Base-by-base conservation (phyloP, 1,140 invertebrate species). In the Neelides sp. region DNA sequence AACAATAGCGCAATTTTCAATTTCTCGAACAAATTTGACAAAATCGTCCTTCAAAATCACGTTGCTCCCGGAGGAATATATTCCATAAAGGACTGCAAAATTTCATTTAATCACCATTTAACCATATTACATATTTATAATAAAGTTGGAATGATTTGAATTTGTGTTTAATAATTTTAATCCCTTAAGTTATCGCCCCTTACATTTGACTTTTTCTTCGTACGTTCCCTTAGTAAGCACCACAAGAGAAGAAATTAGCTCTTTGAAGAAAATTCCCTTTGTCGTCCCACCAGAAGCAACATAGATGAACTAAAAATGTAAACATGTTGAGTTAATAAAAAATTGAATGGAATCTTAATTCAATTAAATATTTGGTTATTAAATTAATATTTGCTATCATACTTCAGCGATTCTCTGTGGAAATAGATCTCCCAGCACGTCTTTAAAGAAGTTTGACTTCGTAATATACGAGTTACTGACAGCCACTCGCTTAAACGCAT, bases 151-250 rank as follows among this genome's bases (percentile, higher is more conserved):
- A 34, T 55, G 37, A 10, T 39, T 2, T 23, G 24, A 26, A 44
- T 59, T n/a, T n/a, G n/a, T n/a, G n/a, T n/a, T n/a, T 34, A 26
- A 1, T 32, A 44, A 30, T 46, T 5, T 20, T 19, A 13, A 44
- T 40, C 15, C 32, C 45, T 5, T 20, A 45, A 26, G 13, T 20
- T 19, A 67, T n/a, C n/a, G n/a, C n/a, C n/a, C n/a, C 73, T 77
- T 75, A 89, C 85, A 74, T 69, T 80, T 83, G 42, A 85, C 80
- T 74, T 85, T 88, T 64, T 91, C 86, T 59, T 88, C 84, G 57
- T 78, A 72, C 15, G 75, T 79, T 42, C 85, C 86, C 61, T 83
- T 78, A 3, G 86, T 88, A 5, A 91, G 72, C 1, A 90, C 73
- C 30, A 90, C 84, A 35, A 91, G 69, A 2, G 83, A 84, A 68